Base-by-base conservation (phyloP, 2,113 vertebrate genomes). In the Psittacula cyanocephala region DNA sequence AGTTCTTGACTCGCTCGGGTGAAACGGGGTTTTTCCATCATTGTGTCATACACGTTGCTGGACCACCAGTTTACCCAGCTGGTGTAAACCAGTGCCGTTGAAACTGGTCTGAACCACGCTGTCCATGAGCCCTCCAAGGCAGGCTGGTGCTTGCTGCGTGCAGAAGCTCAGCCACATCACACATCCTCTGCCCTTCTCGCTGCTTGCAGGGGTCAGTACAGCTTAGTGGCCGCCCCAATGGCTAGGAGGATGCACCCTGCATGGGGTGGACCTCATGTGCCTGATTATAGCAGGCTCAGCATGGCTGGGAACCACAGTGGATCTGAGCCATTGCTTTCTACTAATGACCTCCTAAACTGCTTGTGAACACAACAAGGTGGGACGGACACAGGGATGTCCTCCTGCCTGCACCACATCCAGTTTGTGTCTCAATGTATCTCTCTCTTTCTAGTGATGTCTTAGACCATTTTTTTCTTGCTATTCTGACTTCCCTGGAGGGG, bases 371-470 rank as follows among this genome's bases (percentile, higher is more conserved):
- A 10, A 22, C 0, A 1, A 70, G 50, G 60, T 77, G 50, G 19
- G 59, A 59, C 44, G 0, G 0, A 10, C 33, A 15, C 24, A 65
- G 50, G 52, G 62, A 41, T 0, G 0, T 19, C 35, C 16, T 78
- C 16, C 25, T 94, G 65, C 52, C n/a, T 17, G 11, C 31, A 46
- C 29, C 37, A 19, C 53, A 28, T 9, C 25, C 72, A 50, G 25
- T 0, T 47, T 44, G 31, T 64, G 63, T 41, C 87, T 55, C 31
- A 55, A 13, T 27, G 0, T 33, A 9, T 41, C n/a, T 53, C 72
- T 72, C 84, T 52, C 43, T 63, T 86, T 81, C 67, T 46, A 6
- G 13, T 49, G 47, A 82, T 81, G 60, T 20, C 64, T 92, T 87
- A 46, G 19, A 53, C 22, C 16, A 1, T 63, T 91, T 94, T 94